Evolutionary conservation across 2,113 vertebrate genomes (phyloP), one percentile per base, ranked within the genome.

Genomic region (Otocyon megalotis): DNA sequence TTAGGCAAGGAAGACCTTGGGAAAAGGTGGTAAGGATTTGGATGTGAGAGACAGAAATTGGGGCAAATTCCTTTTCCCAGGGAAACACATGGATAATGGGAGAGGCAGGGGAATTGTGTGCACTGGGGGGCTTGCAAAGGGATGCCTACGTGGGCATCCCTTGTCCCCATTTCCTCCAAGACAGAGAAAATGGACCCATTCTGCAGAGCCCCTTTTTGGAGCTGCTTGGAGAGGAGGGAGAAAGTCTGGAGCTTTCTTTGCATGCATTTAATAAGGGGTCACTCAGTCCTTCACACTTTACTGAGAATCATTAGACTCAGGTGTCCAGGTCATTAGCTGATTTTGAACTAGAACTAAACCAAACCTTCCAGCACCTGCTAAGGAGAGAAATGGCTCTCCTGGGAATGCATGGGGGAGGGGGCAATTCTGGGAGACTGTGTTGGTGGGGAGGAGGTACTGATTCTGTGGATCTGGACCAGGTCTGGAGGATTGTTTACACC

Each of bases 211-310:
- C 35, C 56, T 94, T 82, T 88, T 91, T 77, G 67, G 43, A 62
- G 24, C 65, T 43, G 2, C 86, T 63, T 84, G 62, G 53, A 35
- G 26, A 48, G 28, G 43, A 86, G 37, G 4, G n/a, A 81, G 80
- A 63, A 82, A 71, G 85, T 80, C 14, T 14, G 26, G 80, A 93
- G 43, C 54, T 93, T 96, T 80, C 91, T 96, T 77, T 93, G 60
- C 17, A 48, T 32, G 26, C 26, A 65, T 65, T 69, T 95, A 76
- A 97, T 94, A 93, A 63, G 43, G n/a, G 92, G 93, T 95, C 89
- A 87, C 82, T 90, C 58, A 85, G 89, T 86, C 95, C 95, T 98
- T 98, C 97, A 97, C 90, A 92, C 92, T 90, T 96, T 92, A 91
- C 37, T 72, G 93, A 82, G 88, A 77, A 86, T 96, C 90, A 37